phyloP scores from a whole-genome alignment of 2,797 vertebrate genomes.

The Crocodylus rhombifer region DNA sequence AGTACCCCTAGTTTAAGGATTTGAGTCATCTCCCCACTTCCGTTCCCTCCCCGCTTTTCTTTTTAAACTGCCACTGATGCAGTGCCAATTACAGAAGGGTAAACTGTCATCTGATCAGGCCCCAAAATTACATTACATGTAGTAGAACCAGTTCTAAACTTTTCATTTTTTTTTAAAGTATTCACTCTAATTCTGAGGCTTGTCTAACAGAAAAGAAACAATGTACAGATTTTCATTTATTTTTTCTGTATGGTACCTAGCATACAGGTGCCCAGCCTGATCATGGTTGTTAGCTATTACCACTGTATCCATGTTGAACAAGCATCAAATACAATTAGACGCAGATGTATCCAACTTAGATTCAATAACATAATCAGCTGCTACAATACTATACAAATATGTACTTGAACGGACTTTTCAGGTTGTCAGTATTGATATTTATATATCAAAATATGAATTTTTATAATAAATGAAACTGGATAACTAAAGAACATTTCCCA shows the following conservation, averaged over 20 bases:
- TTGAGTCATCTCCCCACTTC: too few relatives aligned
- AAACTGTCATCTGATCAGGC: too few relatives aligned
- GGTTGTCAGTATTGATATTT: neutral
- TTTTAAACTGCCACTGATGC: too few relatives aligned
- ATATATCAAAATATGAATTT: neutral
- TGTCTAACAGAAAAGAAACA: neutral
- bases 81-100: too few relatives aligned
- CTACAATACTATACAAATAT: neutral
- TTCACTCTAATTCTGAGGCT: neutral
- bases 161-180: neutral
- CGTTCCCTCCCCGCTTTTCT: too few relatives aligned
- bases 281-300: neutral
- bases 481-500: neutral
- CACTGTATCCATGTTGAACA: neutral
- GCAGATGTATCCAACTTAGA: neutral
- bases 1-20: too few relatives aligned
- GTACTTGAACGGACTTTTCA: too few relatives aligned
- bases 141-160: neutral
- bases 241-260: neutral
- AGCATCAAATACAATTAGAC: neutral
- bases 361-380: neutral
- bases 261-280: neutral
- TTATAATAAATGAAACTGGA: neutral
- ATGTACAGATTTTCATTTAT: neutral
- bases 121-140: neutral